Evolutionary conservation across 2,797 vertebrate genomes (phyloP), one percentile per base, ranked within the genome.

Genomic region (Neosilurus mollespiculum): DNA sequence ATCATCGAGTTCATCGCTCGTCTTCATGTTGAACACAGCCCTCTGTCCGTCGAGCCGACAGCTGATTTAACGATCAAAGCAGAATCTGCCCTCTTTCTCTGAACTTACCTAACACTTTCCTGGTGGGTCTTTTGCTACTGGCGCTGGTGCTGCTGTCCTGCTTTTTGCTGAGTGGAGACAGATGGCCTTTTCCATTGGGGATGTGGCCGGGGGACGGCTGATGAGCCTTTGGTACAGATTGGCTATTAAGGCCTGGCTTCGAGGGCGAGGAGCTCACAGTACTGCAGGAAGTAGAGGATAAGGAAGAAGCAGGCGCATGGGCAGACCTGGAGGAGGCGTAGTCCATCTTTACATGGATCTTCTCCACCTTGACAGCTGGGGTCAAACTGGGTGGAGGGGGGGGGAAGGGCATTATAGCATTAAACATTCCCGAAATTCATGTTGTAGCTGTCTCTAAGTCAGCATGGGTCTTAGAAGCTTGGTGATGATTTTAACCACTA

Each of bases 221-320:
- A 94, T 96, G 95, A 96, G 97, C 96, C 98, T 99, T 99, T 99
- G 97, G 98, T 99, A 98, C 96, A 95, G 97, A 97, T 94, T 96
- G 95, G 95, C 96, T 97, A 95, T 98, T 99, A 99, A 99, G 97
- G 97, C 97, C 96, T 96, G 96, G 93, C 96, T 98, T 99, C 94
- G 96, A 95, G 94, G 92, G 92, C 88, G 94, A 93, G 85, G 93
- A 92, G 94, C 93, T 95, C 94, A 95, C 94, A 95, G 94, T 95
- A 94, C 92, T 93, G 89, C 91, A 91, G 70, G 93, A 92, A 81
- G 91, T 91, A 85, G 92, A 90, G 85, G 92, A 88, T 89, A 90
- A 89, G 88, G 95, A 93, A 88, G 96, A 96, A 92, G 95, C 91
- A 88, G 96, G 93, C 80, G 94, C 94, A 94, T 95, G 95, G 92